Base-by-base conservation (phyloP, 2,888 invertebrate genomes). In the Operophtera brumata region DNA sequence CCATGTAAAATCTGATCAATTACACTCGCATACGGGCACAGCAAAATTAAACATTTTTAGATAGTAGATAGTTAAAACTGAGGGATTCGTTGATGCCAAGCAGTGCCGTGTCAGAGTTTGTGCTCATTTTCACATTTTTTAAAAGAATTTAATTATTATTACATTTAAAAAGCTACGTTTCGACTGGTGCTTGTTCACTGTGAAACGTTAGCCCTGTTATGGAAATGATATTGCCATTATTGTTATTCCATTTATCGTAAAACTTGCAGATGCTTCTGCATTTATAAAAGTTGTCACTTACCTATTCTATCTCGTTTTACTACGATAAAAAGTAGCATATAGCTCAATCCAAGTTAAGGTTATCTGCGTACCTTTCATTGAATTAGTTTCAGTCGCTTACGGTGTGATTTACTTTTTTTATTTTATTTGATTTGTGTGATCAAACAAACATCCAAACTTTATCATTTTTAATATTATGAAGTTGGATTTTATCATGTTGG, bases 41-140 rank as follows among this genome's bases (percentile, higher is more conserved):
- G 36, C 11, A 41, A 12, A 64, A 62, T 64, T 62, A 66, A 68
- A 70, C 68, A 62, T 61, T 20, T 59, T 57, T 49, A 57, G 65
- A 66, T 67, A 62, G 65, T 65, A n/a, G n/a, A n/a, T n/a, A n/a
- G 59, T 64, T 69, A 62, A 67, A 70, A 68, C 67, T 66, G 66
- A 66, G 62, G 70, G 66, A 73, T 70, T 71, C 66, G 69, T 67
- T 69, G 62, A 54, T 57, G 60, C 60, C 59, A 62, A 66, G 49
- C 45, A 48, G 42, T 47, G 50, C 42, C 50, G 42, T 47, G 50
- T 46, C 50, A 32, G 50, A 40, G 48, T 45, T 48, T 47, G 42
- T 41, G 32, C 52, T 47, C 32, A 46, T 36, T 47, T 49, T 54
- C 49, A 41, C 41, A 48, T 47, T 42, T 55, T 47, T 46, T 26